Conservation (phyloP, 2,797 vertebrate species). For the Numenius phaeopus region DNA sequence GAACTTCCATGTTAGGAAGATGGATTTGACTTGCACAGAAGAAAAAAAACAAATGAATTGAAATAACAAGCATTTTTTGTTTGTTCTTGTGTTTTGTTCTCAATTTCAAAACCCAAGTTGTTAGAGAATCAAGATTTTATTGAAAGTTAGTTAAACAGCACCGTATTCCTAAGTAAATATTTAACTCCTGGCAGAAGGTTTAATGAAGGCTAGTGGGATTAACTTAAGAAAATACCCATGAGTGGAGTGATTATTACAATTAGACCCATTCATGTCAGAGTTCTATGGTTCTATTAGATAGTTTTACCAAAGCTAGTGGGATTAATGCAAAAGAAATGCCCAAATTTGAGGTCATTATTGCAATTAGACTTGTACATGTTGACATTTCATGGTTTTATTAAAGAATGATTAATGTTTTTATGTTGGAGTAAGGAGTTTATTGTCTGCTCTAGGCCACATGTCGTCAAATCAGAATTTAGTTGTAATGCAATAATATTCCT, state of each 20-base stretch:
- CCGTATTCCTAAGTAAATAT: slow-evolving; percentile 37
- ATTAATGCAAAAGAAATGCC: slow-evolving; percentile 57
- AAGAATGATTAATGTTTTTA: slow-evolving; percentile 66
- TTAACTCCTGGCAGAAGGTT: slow-evolving; percentile 42
- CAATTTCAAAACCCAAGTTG: not conserved
- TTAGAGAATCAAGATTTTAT: not conserved
- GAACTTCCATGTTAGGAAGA: not conserved
- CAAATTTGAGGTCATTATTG: slow-evolving; percentile 63
- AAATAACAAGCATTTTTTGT: not conserved
- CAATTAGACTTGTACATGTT: slow-evolving; percentile 71
- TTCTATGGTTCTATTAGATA: not conserved
- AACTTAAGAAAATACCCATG: slow-evolving; percentile 7
- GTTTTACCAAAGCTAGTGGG: slow-evolving; percentile 9
- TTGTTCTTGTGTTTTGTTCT: not conserved
- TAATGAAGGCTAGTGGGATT: slow-evolving; percentile 53
- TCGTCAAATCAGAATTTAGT: slow-evolving; percentile 35
- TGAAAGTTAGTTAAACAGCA: slow-evolving; percentile 52
- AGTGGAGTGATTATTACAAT: slow-evolving; percentile 58
- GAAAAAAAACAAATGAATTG: not conserved
- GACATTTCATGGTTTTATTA: slow-evolving; percentile 54
- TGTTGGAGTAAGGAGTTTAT: slow-evolving; percentile 28
- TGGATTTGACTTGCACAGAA: not conserved
- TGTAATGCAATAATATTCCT: slow-evolving; percentile 8
- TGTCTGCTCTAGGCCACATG: slow-evolving; percentile 36
- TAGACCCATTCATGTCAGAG: slow-evolving; percentile 14